phyloP scores from a whole-genome alignment of 2,113 vertebrate genomes.

The Ciconia maguari region DNA sequence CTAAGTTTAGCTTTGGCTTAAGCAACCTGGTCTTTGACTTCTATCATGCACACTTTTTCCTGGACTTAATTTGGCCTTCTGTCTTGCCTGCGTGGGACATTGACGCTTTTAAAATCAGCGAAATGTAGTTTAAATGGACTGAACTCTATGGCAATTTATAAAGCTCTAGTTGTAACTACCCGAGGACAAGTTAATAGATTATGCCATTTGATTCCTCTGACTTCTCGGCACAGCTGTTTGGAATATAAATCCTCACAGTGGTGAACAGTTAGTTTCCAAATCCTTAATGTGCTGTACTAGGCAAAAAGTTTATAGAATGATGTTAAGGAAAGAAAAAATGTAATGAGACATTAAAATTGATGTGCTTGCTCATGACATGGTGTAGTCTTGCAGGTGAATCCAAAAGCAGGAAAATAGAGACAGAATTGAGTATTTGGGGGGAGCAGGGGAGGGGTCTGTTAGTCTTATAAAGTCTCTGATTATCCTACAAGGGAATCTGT shows the following conservation, averaged over 20 bases:
- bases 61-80: not conserved
- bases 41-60: not conserved
- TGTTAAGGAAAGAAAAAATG: conserved; percentile 15
- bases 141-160: conserved; percentile 35
- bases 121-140: conserved; percentile 14
- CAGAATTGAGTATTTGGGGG: not conserved
- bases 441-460: not conserved
- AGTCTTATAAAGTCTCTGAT: not conserved
- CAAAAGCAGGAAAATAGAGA: not conserved
- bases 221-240: conserved; percentile 72
- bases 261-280: conserved; percentile 66
- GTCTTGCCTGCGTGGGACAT: not conserved
- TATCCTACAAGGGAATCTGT: not conserved
- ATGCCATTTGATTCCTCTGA: conserved; percentile 68
- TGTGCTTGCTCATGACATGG: not conserved
- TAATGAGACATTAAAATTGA: not conserved
- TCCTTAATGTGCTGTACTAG: conserved; percentile 62
- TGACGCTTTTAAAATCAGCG: not conserved
- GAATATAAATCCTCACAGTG: conserved; percentile 71
- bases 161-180: conserved; percentile 64
- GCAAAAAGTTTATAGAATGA: conserved; percentile 56
- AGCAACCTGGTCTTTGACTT: not conserved
- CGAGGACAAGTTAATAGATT: conserved; percentile 64
- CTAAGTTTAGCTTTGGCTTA: not conserved
- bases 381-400: not conserved